Evolutionary conservation across 2,888 invertebrate genomes (phyloP).

Genomic region (Agonopterix arenella): DNA sequence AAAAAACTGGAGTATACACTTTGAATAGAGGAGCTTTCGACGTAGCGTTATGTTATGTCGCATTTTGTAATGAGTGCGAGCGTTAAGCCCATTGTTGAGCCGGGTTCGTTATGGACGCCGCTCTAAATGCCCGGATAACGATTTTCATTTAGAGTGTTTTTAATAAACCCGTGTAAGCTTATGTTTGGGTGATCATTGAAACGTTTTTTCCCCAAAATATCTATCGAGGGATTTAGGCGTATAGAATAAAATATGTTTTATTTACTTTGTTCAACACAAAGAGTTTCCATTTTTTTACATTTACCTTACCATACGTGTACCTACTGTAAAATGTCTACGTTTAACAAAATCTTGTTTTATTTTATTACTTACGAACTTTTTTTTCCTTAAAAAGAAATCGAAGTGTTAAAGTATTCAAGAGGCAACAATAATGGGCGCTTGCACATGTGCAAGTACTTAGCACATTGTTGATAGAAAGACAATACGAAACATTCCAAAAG

Average conservation of each 20-base stretch:
- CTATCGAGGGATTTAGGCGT: background rate
- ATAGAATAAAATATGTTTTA: too few species aligned
- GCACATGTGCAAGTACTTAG: conserved; percentile 57
- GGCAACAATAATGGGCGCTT: conserved; percentile 7
- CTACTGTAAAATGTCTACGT: too few species aligned
- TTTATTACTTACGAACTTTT: too few species aligned
- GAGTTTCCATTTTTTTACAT: too few species aligned
- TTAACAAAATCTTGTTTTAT: too few species aligned
- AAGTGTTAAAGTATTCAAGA: background rate
- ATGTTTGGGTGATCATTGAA: conserved; percentile 45
- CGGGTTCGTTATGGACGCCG: conserved; percentile 72
- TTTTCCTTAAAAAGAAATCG: conserved; percentile 1
- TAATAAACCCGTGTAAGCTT: conserved; percentile 69
- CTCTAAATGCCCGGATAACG: conserved; percentile 70
- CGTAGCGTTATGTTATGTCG: conserved; percentile 74
- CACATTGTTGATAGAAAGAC: conserved; percentile 29
- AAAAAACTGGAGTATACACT: conserved; percentile 74
- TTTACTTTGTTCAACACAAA: too few species aligned
- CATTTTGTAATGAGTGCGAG: conserved; percentile 76
- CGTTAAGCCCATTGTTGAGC: conserved; percentile 76
- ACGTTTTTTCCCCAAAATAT: conserved; percentile 19
- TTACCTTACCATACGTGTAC: too few species aligned
- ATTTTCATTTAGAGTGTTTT: conserved; percentile 75
- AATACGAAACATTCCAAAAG: conserved; percentile 23
- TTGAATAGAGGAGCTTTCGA: conserved; percentile 74